Evolutionary conservation across 92 coral and sea anemone species (phyloP).

Genomic region (Blastomussa wellsi): DNA sequence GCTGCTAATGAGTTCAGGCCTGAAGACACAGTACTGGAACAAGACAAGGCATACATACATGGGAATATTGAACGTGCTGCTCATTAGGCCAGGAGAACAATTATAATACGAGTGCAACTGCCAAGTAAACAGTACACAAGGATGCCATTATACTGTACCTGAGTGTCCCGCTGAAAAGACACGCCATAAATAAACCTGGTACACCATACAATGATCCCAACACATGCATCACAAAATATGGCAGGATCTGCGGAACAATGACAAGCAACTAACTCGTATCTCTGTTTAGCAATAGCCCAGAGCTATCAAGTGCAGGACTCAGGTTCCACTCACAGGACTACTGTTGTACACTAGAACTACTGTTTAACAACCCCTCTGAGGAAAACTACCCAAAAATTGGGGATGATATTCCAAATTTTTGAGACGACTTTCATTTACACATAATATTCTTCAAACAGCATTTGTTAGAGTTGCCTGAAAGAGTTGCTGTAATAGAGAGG

Average conservation of each 20-base stretch:
- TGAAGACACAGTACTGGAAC: slow-evolving; percentile 87
- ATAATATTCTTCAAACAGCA: too few relatives aligned
- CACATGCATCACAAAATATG: slow-evolving; percentile 97
- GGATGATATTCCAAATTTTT: too few relatives aligned
- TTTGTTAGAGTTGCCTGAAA: too few relatives aligned
- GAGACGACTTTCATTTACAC: too few relatives aligned
- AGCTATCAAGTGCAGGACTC: too few relatives aligned
- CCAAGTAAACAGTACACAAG: not conserved
- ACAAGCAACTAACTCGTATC: too few relatives aligned
- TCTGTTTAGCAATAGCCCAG: not conserved
- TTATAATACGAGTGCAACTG: not conserved
- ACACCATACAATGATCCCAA: slow-evolving; percentile 83
- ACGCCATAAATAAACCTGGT: slow-evolving; percentile 96
- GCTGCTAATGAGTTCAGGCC: slow-evolving; percentile 97
- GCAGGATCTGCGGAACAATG: slow-evolving; percentile 69
- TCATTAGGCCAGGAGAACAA: too few relatives aligned
- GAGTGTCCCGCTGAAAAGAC: slow-evolving; percentile 96
- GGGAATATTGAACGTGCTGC: not conserved
- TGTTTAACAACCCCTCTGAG: too few relatives aligned
- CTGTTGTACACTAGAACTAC: too few relatives aligned
- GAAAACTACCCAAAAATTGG: too few relatives aligned
- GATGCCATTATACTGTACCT: slow-evolving; percentile 52
- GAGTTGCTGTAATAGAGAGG: too few relatives aligned
- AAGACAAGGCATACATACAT: not conserved
- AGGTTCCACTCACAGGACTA: too few relatives aligned